These are phyloP conservation scores for Yasuhikotakia modesta DNA, from an alignment of 2,797 vertebrate genomes.

Conservation along the genomic window DNA sequence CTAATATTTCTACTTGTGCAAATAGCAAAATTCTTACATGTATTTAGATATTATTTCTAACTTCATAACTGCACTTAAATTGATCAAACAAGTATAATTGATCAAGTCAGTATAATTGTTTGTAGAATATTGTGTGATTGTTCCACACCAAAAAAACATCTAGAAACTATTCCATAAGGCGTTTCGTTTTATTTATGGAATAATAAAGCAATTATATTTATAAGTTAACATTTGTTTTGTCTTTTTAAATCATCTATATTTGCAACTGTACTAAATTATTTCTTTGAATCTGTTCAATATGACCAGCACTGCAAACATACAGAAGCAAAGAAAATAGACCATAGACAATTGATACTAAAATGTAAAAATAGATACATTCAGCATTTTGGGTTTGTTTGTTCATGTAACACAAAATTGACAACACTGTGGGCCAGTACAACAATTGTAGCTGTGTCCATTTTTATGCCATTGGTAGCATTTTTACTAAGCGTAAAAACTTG, in stretches of 20 bases:
- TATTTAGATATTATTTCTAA: constrained; percentile 70
- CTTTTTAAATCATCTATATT: constrained; percentile 1
- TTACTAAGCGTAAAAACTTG: constrained; percentile 1
- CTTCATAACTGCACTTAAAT: constrained; percentile 51
- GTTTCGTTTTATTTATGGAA: constrained; percentile 24
- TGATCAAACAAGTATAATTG: constrained; percentile 65
- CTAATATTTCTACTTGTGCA: constrained; percentile 73
- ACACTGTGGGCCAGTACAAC: neutral
- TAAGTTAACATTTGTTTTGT: constrained; percentile 13
- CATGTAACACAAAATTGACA: neutral
- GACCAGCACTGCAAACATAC: constrained; percentile 29
- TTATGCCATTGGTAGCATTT: neutral
- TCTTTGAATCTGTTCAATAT: constrained; percentile 16
- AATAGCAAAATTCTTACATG: constrained; percentile 85
- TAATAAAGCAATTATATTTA: constrained; percentile 13
- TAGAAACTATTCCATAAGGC: constrained; percentile 10
- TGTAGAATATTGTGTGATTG: constrained; percentile 30
- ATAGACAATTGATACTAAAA: constrained; percentile 22
- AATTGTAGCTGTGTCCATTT: neutral
- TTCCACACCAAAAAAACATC: constrained; percentile 6
- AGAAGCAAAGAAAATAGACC: constrained; percentile 29
- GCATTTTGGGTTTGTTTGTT: neutral
- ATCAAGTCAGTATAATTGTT: constrained; percentile 57
- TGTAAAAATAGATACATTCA: constrained; percentile 29
- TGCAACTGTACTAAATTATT: constrained; percentile 11